A percentile compares a stretch with the other conserved stretches of the same genome.
Evolutionary conservation across 2,113 vertebrate species (phyloP).

Genomic region (Chaetodon auriga): DNA sequence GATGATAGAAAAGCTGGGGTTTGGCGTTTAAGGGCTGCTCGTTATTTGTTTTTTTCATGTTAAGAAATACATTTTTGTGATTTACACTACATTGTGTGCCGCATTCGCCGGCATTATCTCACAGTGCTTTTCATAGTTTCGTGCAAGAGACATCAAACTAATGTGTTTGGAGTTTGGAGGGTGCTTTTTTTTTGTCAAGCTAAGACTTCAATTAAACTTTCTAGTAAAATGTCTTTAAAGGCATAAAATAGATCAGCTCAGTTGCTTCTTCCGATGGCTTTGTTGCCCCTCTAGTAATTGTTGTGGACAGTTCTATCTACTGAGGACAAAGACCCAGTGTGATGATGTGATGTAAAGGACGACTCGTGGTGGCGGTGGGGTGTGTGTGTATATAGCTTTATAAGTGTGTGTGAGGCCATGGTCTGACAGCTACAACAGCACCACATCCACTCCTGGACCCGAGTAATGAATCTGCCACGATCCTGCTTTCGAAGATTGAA

Average conservation of each 20-base stretch:
- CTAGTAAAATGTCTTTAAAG: background rate
- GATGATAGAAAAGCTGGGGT: constrained; percentile 23
- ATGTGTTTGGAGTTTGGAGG: background rate
- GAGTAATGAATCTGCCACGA: constrained; percentile 94
- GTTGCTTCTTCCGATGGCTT: constrained; percentile 69
- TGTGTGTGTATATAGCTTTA: background rate
- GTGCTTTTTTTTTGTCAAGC: too few species aligned
- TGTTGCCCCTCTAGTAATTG: constrained; percentile 89
- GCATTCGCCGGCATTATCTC: background rate
- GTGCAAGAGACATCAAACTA: too few species aligned
- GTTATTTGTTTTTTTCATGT: constrained; percentile 26
- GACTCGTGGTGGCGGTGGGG: background rate
- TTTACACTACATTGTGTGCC: background rate
- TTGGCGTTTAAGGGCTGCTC: constrained; percentile 38
- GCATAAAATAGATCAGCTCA: background rate
- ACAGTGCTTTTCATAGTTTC: too few species aligned
- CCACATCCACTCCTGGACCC: constrained; percentile 80
- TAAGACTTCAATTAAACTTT: background rate
- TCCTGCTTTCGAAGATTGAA: constrained; percentile 79
- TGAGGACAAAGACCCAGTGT: constrained; percentile 81
- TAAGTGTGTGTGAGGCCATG: constrained; percentile 76
- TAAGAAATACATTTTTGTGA: background rate
- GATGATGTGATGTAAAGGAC: constrained; percentile 40
- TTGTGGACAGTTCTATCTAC: constrained; percentile 89
- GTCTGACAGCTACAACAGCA: constrained; percentile 86